A percentile compares a stretch with the other conserved stretches of the same genome.
Conservation (phyloP, 2,113 vertebrate genomes). For the Passer montanus region DNA sequence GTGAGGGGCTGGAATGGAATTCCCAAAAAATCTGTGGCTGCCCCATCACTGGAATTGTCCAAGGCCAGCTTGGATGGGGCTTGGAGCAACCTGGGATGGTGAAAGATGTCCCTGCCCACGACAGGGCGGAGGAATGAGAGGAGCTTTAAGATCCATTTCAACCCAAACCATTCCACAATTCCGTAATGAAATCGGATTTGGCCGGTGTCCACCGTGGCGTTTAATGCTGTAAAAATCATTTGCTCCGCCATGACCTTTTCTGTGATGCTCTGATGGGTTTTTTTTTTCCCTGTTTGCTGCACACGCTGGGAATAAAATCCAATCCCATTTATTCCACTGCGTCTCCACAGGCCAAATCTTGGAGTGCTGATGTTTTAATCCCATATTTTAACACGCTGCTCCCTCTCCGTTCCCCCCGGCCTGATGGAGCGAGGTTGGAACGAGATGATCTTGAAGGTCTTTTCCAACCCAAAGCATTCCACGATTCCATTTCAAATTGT, state of each 20-base stretch:
- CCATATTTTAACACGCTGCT: fast-evolving
- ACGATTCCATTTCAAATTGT: neutral
- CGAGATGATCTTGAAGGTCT: neutral
- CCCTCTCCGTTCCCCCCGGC: neutral
- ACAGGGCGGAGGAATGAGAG: no score
- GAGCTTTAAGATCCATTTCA: neutral
- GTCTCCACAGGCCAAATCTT: neutral
- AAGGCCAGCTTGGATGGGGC: fast-evolving
- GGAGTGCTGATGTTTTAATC: neutral
- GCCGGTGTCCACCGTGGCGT: neutral
- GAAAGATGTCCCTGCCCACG: fast-evolving
- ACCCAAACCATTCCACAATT: neutral
- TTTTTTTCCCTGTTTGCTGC: neutral
- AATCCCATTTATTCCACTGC: neutral
- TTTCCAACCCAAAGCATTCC: neutral
- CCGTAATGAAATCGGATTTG: neutral
- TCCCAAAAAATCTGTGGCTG: neutral
- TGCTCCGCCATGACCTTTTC: neutral
- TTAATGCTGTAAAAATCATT: neutral
- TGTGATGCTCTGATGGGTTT: neutral
- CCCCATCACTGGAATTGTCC: neutral
- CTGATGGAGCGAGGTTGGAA: neutral
- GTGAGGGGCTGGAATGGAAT: fast-evolving
- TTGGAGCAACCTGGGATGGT: fast-evolving
- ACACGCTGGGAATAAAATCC: neutral